These are phyloP conservation scores for Laticauda laticaudata DNA, from an alignment of 2,113 vertebrate genomes.

Conservation along the genomic window DNA sequence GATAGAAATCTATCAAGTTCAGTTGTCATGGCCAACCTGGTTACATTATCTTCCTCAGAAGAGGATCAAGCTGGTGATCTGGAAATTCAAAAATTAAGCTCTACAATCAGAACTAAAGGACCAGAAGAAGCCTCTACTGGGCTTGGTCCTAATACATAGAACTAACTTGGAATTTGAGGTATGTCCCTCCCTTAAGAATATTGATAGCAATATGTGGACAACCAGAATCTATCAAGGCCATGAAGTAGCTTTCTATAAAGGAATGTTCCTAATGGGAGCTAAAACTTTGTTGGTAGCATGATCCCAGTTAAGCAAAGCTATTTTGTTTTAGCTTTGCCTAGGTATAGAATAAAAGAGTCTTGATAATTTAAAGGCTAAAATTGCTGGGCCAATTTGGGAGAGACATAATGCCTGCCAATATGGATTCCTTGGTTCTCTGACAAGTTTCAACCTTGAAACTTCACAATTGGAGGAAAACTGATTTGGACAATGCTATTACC, in stretches of 20 bases:
- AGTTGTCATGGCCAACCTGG: neutral
- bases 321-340: neutral
- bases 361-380: neutral
- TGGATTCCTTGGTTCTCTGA: neutral
- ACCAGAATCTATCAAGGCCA: neutral
- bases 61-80: neutral
- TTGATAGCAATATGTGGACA: neutral
- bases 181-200: neutral
- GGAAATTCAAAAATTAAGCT: neutral
- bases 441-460: neutral
- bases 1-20: neutral
- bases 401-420: neutral
- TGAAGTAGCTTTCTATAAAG: neutral
- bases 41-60: neutral
- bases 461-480: neutral
- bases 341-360: neutral
- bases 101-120: neutral
- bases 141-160: neutral
- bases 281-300: neutral
- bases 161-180: neutral
- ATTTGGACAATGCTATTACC: neutral
- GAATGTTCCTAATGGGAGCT: neutral
- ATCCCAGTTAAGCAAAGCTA: neutral
- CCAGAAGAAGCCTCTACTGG: neutral
- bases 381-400: neutral